These are phyloP conservation scores for Sminthurinus signatus DNA, from an alignment of 1,140 invertebrate genomes.

Conservation along the genomic window DNA sequence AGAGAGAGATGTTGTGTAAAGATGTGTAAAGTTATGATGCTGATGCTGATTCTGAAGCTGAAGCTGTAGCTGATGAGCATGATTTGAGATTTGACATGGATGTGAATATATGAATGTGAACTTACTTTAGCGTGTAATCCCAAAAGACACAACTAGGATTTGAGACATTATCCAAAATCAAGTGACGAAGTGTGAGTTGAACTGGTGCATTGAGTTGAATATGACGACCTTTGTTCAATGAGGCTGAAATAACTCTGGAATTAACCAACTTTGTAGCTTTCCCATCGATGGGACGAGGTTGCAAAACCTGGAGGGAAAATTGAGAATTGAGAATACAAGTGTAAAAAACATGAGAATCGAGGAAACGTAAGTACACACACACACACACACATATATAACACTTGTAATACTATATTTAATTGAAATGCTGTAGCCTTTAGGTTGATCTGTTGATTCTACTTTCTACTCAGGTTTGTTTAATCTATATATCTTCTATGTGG, in stretches of 20 bases:
- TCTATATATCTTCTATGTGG: no score
- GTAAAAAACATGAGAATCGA: conserved; percentile 18
- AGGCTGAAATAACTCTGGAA: conserved; percentile 86
- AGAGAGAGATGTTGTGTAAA: no score
- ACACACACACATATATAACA: conserved; percentile 3
- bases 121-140: conserved; percentile 73
- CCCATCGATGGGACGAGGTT: conserved; percentile 22
- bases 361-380: no score
- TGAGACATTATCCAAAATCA: conserved; percentile 77
- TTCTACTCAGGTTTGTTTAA: no score
- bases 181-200: conserved; percentile 69
- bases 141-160: conserved; percentile 91
- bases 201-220: conserved; percentile 79
- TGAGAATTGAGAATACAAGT: no score
- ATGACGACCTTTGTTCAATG: conserved; percentile 75
- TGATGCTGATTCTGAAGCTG: no score
- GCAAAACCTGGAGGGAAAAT: conserved; percentile 34
- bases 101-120: not conserved
- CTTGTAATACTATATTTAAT: no score
- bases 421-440: no score
- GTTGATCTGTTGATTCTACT: no score
- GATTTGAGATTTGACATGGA: no score
- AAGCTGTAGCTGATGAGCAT: no score
- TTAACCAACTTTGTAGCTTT: conserved; percentile 53
- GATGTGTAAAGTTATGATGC: no score